Evolutionary conservation across 2,113 vertebrate species (phyloP).

Genomic region (Cryptomyrus ogoouensis): DNA sequence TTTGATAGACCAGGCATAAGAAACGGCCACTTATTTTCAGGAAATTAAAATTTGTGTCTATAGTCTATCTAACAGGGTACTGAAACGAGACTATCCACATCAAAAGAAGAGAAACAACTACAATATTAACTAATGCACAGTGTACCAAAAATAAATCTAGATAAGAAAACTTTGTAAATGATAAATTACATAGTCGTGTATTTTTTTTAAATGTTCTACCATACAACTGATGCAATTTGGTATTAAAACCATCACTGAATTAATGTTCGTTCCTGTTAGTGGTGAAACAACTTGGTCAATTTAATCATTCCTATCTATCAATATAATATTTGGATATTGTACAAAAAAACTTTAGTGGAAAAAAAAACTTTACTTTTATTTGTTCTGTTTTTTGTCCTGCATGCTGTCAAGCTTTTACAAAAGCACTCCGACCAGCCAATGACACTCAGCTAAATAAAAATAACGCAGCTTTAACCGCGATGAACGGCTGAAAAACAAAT

Average conservation of each 20-base stretch:
- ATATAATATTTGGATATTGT: background rate
- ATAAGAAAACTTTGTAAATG: background rate
- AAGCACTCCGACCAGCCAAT: background rate
- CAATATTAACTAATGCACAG: background rate
- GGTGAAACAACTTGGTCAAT: background rate
- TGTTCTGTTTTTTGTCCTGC: background rate
- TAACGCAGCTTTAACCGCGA: background rate
- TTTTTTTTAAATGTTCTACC: background rate
- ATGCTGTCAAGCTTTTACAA: background rate
- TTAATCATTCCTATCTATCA: background rate
- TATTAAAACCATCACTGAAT: background rate
- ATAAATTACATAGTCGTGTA: background rate
- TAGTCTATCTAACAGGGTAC: background rate
- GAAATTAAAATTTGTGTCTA: background rate
- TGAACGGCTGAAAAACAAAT: background rate
- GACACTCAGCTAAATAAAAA: background rate
- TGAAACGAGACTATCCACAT: background rate
- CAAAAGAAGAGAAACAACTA: background rate
- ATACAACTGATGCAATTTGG: background rate
- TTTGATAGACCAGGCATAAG: background rate
- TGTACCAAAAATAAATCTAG: background rate
- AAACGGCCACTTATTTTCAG: background rate
- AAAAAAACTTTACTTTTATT: background rate
- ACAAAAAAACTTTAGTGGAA: background rate
- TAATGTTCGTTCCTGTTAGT: background rate